Percentiles rank a stretch among this genome's conserved stretches.
phyloP scores from a whole-genome alignment of 1,140 invertebrate genomes.

The Drosophila lowei region DNA sequence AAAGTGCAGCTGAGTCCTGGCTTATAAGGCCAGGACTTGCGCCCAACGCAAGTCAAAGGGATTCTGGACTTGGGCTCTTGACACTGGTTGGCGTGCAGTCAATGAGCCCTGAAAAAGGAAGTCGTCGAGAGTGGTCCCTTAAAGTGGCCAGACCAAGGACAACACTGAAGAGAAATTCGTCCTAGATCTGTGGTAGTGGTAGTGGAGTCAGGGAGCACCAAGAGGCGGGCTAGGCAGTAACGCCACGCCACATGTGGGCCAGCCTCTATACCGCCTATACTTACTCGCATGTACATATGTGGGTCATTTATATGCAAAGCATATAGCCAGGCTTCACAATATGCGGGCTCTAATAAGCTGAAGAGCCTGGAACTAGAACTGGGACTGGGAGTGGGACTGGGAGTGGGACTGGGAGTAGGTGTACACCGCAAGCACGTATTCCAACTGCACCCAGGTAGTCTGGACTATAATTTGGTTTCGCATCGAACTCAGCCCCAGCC shows the following conservation, averaged over 20 bases:
- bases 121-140: constrained; percentile 35
- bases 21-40: constrained; percentile 10
- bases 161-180: constrained; percentile 45
- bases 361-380: constrained; percentile 4
- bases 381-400: constrained; percentile 1
- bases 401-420: too few relatives aligned
- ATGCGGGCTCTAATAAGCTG: constrained; percentile 69
- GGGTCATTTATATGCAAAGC: constrained; percentile 79
- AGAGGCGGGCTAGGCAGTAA: constrained; percentile 11
- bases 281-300: constrained; percentile 36
- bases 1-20: constrained; percentile 63
- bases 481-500: constrained; percentile 11
- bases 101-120: constrained; percentile 50
- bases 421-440: constrained; percentile 31
- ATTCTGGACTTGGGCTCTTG: constrained; percentile 15
- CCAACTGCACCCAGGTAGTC: constrained; percentile 42
- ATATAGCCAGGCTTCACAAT: constrained; percentile 60
- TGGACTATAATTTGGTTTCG: constrained; percentile 48
- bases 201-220: too few relatives aligned
- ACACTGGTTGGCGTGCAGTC: constrained; percentile 32
- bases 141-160: constrained; percentile 57
- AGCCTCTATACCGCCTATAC: constrained; percentile 24
- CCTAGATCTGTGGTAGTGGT: constrained; percentile 5
- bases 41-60: constrained; percentile 24
- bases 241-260: constrained; percentile 47